Evolutionary conservation across 2,797 vertebrate species (phyloP).

Genomic region (Pteronotus mesoamericanus): DNA sequence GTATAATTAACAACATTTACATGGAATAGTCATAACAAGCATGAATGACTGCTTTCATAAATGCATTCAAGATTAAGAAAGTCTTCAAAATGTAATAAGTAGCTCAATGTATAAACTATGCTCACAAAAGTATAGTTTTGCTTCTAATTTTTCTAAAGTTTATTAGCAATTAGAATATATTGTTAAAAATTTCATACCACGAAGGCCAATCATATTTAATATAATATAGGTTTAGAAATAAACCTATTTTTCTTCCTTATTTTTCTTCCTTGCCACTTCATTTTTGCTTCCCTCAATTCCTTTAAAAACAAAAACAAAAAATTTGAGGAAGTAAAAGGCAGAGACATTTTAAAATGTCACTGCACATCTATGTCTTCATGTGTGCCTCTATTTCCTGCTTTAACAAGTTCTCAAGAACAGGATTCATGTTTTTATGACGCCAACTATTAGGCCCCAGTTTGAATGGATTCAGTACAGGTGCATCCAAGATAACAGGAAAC

Average conservation of each 20-base stretch:
- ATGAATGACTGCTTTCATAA: conserved; percentile 14
- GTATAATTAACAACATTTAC: background rate
- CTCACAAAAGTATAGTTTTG: conserved; percentile 74
- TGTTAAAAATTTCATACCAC: background rate
- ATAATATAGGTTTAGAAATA: background rate
- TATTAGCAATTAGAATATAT: conserved; percentile 46
- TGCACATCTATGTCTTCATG: background rate
- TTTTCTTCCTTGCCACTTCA: background rate
- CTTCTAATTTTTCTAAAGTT: conserved; percentile 77
- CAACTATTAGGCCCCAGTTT: background rate
- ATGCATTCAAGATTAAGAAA: background rate
- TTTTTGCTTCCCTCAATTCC: background rate
- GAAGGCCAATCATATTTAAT: background rate
- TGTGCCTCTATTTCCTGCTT: background rate
- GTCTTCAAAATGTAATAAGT: conserved; percentile 78
- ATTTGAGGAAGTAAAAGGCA: background rate
- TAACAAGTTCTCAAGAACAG: background rate
- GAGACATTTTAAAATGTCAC: background rate
- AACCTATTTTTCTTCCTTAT: background rate
- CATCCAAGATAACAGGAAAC: background rate
- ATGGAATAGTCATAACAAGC: background rate
- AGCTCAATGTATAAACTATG: conserved; percentile 75
- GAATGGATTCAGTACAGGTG: background rate
- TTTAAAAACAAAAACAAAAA: background rate
- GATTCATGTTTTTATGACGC: background rate